Percentiles rank a stretch among this genome's conserved stretches.
phyloP scores from a whole-genome alignment of 30 jellyfish, hydroid and myxozoan species.

The Aurelia coerulea region DNA sequence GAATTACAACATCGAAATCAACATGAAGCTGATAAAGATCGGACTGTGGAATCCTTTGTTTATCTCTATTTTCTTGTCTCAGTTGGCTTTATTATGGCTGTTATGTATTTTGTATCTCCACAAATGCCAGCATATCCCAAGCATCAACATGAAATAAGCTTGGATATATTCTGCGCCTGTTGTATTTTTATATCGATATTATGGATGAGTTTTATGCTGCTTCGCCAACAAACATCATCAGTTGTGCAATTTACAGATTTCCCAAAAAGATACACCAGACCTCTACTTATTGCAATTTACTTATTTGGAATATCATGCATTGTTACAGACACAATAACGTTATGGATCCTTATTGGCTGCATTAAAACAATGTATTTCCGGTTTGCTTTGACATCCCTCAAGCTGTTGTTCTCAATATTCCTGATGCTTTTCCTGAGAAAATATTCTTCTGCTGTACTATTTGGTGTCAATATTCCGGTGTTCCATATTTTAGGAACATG shows the following conservation, averaged over 20 bases:
- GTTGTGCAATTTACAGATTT: constrained; percentile 46
- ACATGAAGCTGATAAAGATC: constrained; percentile 39
- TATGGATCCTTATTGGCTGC: constrained; percentile 65
- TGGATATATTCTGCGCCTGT: constrained; percentile 53
- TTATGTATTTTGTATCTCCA: constrained; percentile 39
- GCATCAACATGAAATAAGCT: constrained; percentile 36
- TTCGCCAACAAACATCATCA: constrained; percentile 31
- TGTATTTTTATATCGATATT: constrained; percentile 37
- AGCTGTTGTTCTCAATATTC: constrained; percentile 17
- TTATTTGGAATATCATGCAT: constrained; percentile 66
- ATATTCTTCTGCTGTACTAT: constrained; percentile 36
- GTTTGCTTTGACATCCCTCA: constrained; percentile 24
- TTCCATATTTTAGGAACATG: constrained; percentile 68
- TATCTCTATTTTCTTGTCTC: constrained; percentile 67
- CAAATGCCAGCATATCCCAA: neutral
- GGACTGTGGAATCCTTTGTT: constrained; percentile 59
- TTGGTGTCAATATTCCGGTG: constrained; percentile 16
- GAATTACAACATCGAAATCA: neutral
- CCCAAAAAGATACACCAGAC: constrained; percentile 70
- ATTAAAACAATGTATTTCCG: constrained; percentile 23
- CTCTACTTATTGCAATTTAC: constrained; percentile 55
- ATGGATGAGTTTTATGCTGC: constrained; percentile 46
- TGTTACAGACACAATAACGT: constrained; percentile 63
- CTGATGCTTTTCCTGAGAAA: constrained; percentile 62
- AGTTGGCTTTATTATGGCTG: constrained; percentile 63